Conservation (phyloP, 1,140 invertebrate genomes). For the Drosophila equinoxialis region DNA sequence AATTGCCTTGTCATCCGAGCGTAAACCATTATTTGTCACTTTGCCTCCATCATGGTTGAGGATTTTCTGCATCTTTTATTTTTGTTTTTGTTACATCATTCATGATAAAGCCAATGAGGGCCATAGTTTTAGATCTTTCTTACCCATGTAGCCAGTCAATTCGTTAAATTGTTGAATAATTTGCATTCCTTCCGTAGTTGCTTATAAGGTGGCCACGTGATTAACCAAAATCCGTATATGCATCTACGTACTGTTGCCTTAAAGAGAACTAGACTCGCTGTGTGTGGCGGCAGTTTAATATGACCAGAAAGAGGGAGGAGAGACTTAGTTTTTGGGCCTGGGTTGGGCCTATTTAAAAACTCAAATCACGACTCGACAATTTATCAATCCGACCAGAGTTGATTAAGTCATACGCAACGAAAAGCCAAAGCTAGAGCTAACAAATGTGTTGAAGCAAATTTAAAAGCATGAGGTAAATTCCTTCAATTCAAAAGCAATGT, state of each 20-base stretch:
- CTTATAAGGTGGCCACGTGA: constrained; percentile 3
- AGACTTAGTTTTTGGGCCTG: constrained; percentile 22
- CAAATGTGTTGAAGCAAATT: neutral
- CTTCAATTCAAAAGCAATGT: neutral
- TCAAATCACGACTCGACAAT: constrained; percentile 69
- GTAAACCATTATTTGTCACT: constrained; percentile 7
- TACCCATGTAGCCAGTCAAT: neutral
- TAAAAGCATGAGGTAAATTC: constrained; percentile 3
- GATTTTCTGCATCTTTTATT: neutral
- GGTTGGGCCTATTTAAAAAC: constrained; percentile 45
- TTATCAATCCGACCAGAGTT: constrained; percentile 40
- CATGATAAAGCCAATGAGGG: neutral
- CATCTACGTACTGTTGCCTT: neutral
- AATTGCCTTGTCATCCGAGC: constrained; percentile 13
- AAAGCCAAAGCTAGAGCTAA: constrained; percentile 16
- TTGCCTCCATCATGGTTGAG: neutral
- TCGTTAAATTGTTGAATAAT: neutral
- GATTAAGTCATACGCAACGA: constrained; percentile 65
- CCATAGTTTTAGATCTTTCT: neutral
- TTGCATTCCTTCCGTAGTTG: neutral
- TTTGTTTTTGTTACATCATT: neutral
- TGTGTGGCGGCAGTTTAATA: constrained; percentile 10
- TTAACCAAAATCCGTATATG: neutral
- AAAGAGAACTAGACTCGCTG: neutral
- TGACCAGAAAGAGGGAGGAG: constrained; percentile 28